These are phyloP conservation scores for Aphaenogaster ashmeadi DNA, from an alignment of 1,140 invertebrate genomes.

Conservation along the genomic window DNA sequence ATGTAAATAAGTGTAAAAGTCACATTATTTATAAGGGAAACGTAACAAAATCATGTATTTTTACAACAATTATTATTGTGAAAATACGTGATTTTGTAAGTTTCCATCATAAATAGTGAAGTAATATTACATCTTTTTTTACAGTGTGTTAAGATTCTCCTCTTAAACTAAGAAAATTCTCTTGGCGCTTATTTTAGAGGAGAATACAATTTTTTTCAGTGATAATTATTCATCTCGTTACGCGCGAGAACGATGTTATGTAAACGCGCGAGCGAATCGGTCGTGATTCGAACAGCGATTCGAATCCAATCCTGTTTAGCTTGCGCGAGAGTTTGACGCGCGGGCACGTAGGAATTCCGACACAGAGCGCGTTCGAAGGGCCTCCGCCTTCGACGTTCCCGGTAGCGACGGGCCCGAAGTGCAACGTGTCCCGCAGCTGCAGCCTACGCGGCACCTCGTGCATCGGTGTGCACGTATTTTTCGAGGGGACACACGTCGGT, in stretches of 20 bases:
- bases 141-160: too few species aligned
- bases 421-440: background rate
- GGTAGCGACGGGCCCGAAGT: background rate
- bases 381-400: background rate
- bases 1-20: too few species aligned
- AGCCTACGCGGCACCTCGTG: background rate
- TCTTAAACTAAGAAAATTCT: too few species aligned
- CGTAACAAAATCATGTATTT: too few species aligned
- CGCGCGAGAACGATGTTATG: background rate
- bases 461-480: constrained; percentile 24
- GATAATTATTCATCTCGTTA: background rate
- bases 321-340: background rate
- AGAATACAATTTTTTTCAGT: too few species aligned
- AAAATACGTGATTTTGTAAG: too few species aligned
- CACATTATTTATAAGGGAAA: too few species aligned
- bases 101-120: too few species aligned
- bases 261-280: background rate
- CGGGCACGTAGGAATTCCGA: constrained; percentile 11
- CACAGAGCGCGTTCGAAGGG: background rate
- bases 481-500: constrained; percentile 29
- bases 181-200: too few species aligned
- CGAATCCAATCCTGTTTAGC: constrained; percentile 6
- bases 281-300: background rate
- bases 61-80: too few species aligned
- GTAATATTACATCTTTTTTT: too few species aligned